Base-by-base conservation (phyloP, 2,113 vertebrate species). In the Scartelaos histophorus region DNA sequence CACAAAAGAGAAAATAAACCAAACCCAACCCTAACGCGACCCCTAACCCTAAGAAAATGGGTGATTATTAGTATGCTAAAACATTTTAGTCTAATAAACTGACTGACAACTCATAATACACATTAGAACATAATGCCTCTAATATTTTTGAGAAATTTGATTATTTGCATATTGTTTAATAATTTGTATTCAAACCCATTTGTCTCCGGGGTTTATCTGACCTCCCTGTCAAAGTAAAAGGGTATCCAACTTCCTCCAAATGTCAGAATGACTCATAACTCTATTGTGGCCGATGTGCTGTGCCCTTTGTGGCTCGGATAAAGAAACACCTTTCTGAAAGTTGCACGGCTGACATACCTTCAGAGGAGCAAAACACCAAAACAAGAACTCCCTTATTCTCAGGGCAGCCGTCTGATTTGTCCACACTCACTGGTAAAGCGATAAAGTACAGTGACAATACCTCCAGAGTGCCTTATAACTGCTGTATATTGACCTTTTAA, bases 241-340 rank as follows among this genome's bases (percentile, higher is more conserved):
- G 46, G 29, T 81, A 83, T 78, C 72, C 49, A 89, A 72, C 74
- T 66, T 70, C 82, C 83, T 81, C 76, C 62, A 82, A 86, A 86
- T 89, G 83, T 80, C 86, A 88, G 69, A 75, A 75, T 74, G 69
- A 74, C 67, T 79, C 76, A 88, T 86, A 78, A 78, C 77, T 88
- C 82, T 75, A 78, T 83, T 81, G 81, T 83, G 66, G 16, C 57
- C 82, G 84, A 84, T 76, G 53, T 24, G 69, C 71, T 75, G 53
- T 61, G 79, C 35, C 70, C 56, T 38, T 68, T 43, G 74, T 79
- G 71, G 61, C 54, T 70, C 71, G n/a, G 73, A 78, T 71, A 77
- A 71, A 80, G 74, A 79, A 82, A 81, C 70, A 80, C 61, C 45
- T 71, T 54, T 84, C 74, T 25, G 45, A 82, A 82, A 74, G 79